These are phyloP conservation scores for Chloropsis cyanopogon DNA, from an alignment of 2,113 vertebrate genomes.

Conservation along the genomic window DNA sequence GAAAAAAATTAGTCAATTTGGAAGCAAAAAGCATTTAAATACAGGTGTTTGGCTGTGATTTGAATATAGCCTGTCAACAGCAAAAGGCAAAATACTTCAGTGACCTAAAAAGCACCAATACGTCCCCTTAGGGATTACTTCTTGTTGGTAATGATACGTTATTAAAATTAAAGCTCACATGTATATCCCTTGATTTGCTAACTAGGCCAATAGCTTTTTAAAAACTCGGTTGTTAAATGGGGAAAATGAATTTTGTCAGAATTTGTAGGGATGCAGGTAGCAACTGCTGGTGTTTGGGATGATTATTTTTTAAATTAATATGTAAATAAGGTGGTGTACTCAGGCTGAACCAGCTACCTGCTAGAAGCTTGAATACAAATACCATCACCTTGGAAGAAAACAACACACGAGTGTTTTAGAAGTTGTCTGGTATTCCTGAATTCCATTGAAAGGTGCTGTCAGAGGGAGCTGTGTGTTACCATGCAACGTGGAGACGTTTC, in stretches of 20 bases:
- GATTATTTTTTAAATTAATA: not conserved
- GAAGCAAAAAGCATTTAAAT: not conserved
- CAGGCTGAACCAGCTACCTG: not conserved
- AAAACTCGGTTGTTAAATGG: not conserved
- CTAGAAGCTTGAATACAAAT: not conserved
- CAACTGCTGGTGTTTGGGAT: not conserved
- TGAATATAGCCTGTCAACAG: not conserved
- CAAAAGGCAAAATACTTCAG: not conserved
- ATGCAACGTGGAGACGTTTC: accelerated
- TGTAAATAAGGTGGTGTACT: not conserved
- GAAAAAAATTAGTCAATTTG: not conserved
- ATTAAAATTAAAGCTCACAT: not conserved
- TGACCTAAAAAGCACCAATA: slow-evolving; percentile 4
- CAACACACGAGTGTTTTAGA: not conserved
- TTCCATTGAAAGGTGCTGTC: not conserved
- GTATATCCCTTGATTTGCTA: not conserved
- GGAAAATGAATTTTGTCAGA: not conserved
- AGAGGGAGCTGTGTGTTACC: not conserved
- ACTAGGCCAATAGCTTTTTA: not conserved
- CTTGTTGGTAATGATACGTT: not conserved
- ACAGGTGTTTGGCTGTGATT: not conserved
- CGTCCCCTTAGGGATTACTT: not conserved
- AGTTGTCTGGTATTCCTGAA: not conserved
- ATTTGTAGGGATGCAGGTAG: not conserved
- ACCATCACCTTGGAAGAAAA: not conserved